These are phyloP conservation scores for Troilus luridus DNA, from an alignment of 2,888 invertebrate species.

Conservation along the genomic window DNA sequence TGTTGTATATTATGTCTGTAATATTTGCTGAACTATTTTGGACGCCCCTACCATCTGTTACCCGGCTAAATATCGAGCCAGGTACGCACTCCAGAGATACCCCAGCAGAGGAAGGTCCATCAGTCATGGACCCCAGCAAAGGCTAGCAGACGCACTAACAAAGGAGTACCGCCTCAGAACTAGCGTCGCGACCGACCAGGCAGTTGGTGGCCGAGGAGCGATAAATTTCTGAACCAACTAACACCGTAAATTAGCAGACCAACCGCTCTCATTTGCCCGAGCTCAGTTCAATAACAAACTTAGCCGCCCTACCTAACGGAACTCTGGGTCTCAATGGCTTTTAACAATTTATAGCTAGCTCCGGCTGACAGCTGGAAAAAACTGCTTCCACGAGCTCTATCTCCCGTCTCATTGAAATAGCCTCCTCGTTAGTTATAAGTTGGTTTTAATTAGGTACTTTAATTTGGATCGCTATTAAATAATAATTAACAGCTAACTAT, in stretches of 20 bases:
- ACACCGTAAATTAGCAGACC: constrained; percentile 32
- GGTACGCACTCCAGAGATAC: not conserved
- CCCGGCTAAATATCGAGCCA: not conserved
- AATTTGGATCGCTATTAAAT: not conserved
- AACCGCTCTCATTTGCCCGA: constrained; percentile 39
- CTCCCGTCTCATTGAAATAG: not conserved
- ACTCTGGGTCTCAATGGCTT: constrained; percentile 31
- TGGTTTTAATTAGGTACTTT: not conserved
- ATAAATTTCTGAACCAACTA: constrained; percentile 44
- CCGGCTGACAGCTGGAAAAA: not conserved
- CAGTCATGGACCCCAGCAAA: not conserved
- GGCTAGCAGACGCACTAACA: not conserved
- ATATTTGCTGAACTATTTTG: too few species aligned
- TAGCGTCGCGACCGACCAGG: not conserved
- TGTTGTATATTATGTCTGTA: too few species aligned
- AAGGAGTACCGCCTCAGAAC: constrained; percentile 20
- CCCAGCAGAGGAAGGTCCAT: not conserved
- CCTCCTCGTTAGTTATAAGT: not conserved
- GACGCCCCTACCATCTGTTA: not conserved
- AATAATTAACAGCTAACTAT: not conserved
- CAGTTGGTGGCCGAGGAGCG: constrained; percentile 19
- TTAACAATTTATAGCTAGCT: constrained; percentile 4
- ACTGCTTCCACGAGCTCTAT: not conserved
- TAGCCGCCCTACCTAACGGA: not conserved
- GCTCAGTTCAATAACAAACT: constrained; percentile 47